These are phyloP conservation scores for Callopanchax toddi DNA, from an alignment of 2,113 vertebrate genomes.

Conservation along the genomic window DNA sequence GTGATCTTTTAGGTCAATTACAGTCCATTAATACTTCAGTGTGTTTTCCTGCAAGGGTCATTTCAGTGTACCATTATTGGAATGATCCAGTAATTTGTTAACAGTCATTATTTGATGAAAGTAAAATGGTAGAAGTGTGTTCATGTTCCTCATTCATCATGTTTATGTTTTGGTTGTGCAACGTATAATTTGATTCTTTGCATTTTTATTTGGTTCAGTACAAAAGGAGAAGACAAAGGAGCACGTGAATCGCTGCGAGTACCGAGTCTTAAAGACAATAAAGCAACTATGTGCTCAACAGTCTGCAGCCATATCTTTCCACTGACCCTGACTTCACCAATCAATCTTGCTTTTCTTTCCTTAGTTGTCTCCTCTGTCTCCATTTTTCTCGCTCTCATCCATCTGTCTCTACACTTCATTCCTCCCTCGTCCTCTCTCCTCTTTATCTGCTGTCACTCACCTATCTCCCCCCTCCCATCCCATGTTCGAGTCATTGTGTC, in stretches of 20 bases:
- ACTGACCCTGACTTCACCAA: conserved; percentile 50
- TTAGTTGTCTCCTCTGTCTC: conserved; percentile 57
- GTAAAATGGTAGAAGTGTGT: conserved; percentile 7
- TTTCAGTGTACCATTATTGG: conserved; percentile 45
- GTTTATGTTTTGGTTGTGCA: conserved; percentile 13
- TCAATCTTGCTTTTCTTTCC: conserved; percentile 61
- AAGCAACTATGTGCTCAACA: conserved; percentile 40
- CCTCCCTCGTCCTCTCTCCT: conserved; percentile 41
- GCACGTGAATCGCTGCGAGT: background rate
- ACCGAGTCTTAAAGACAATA: conserved; percentile 22
- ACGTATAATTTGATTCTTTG: background rate
- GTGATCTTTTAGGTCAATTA: conserved; percentile 36
- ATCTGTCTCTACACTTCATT: conserved; percentile 51
- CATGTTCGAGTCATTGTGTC: conserved; percentile 67
- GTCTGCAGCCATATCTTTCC: conserved; percentile 60
- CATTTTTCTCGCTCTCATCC: conserved; percentile 57
- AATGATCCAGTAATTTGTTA: conserved; percentile 57
- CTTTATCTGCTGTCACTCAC: conserved; percentile 72
- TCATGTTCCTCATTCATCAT: conserved; percentile 5
- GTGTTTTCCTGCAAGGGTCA: conserved; percentile 27
- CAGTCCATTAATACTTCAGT: conserved; percentile 4
- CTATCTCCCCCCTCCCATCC: conserved; percentile 53
- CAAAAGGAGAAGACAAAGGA: background rate
- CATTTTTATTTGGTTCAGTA: conserved; percentile 7
- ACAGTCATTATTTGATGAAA: conserved; percentile 62